Base-by-base conservation (phyloP, 2,113 vertebrate genomes). In the Pteruthius melanotis region DNA sequence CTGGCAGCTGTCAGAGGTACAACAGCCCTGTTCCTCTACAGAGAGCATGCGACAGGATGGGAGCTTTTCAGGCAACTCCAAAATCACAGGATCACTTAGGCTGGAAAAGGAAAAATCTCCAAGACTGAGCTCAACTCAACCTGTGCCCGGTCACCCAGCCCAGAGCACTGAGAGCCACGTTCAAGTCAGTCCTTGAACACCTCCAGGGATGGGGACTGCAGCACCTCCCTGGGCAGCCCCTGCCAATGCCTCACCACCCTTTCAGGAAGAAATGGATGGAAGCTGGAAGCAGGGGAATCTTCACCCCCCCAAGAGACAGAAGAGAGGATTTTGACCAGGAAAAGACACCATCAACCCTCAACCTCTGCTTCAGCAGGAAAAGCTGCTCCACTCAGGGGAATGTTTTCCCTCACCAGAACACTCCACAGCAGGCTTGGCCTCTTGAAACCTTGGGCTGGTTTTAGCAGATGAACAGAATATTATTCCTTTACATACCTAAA, bases 11-110 rank as follows among this genome's bases (percentile, higher is more conserved):
- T 37, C 66, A 86, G 90, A n/a, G 6, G 39, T 4, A 53, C 66
- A 50, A 68, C 37, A 69, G 85, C 82, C 83, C 80, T 68, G 15
- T 22, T 70, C 30, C 11, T 20, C 21, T 15, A 20, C 17, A 2
- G 52, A 40, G 82, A 45, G 4, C 0, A 2, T 0, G 27, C 0
- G 1, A 13, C 0, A 11, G 53, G 37, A 54, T 2, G 15, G 53
- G 53, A 53, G 9, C 1, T 39, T 83, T 44, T 21, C 65, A 77
- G 79, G 66, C 66, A 69, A 5, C 75, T 82, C 74, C 88, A 44
- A 59, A 77, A 50, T 11, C 65, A 16, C 74, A 47, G 40, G 6
- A 54, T 87, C 31, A 30, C 6, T 70, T 3, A 20, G 15, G 49
- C 0, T 42, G 63, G 79, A 42, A 83, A 83, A 81, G 23, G 15